These are phyloP conservation scores for Cherax destructor DNA, from an alignment of 1,140 invertebrate genomes.

Conservation along the genomic window DNA sequence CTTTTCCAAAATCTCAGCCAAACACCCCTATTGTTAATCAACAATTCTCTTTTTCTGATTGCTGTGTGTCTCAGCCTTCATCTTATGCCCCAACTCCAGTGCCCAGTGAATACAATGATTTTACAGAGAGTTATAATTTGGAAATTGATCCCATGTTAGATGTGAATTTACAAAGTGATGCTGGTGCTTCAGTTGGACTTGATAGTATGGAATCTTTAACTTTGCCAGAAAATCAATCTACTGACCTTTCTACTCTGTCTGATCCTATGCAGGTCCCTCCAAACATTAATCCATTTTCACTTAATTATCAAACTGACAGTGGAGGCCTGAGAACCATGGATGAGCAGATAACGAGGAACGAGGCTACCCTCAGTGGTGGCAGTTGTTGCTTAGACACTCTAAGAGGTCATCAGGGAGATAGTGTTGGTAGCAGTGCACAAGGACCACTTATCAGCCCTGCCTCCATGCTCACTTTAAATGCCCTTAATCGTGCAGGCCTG, in stretches of 20 bases:
- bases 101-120: conserved; percentile 83
- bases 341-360: conserved; percentile 65
- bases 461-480: conserved; percentile 66
- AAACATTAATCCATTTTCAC: conserved; percentile 72
- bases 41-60: conserved; percentile 74
- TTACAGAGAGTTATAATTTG: conserved; percentile 79
- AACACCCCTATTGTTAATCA: conserved; percentile 72
- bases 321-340: conserved; percentile 71
- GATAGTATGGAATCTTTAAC: conserved; percentile 73
- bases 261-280: conserved; percentile 71
- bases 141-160: conserved; percentile 77
- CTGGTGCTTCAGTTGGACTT: conserved; percentile 75
- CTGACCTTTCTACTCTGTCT: conserved; percentile 50
- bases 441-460: conserved; percentile 26
- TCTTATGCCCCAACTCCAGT: conserved; percentile 83
- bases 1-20: conserved; percentile 70
- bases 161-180: conserved; percentile 75
- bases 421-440: background rate
- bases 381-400: conserved; percentile 6
- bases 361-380: conserved; percentile 10
- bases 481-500: conserved; percentile 50
- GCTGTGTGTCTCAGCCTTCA: conserved; percentile 79
- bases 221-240: conserved; percentile 70
- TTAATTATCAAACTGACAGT: conserved; percentile 73
- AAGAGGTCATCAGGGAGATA: background rate